phyloP scores from a whole-genome alignment of 2,888 invertebrate genomes.

The Ditylenchus weischeri region DNA sequence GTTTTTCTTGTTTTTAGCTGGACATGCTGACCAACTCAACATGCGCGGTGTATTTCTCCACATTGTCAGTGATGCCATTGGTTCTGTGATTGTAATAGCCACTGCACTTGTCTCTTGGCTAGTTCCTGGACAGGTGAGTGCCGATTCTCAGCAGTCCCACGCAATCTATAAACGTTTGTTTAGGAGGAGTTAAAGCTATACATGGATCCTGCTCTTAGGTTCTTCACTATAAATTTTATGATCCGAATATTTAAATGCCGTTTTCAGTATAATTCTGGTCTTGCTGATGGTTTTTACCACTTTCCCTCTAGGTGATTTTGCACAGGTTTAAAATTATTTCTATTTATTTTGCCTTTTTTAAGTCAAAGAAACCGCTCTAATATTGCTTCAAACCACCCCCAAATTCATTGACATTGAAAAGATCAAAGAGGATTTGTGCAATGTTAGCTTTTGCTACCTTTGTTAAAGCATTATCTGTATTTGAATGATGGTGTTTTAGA shows the following conservation, averaged over 20 bases:
- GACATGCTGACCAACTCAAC: constrained; percentile 78
- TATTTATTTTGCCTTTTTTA: constrained; percentile 15
- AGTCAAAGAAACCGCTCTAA: constrained; percentile 86
- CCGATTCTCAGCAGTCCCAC: too few relatives aligned
- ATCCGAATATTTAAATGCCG: neutral
- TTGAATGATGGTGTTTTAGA: constrained; percentile 45
- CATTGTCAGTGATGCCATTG: constrained; percentile 79
- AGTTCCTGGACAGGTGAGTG: constrained; percentile 56
- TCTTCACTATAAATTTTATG: neutral
- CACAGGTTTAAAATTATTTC: neutral
- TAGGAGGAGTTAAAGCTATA: constrained; percentile 66
- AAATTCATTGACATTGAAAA: constrained; percentile 79
- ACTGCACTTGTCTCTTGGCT: constrained; percentile 73
- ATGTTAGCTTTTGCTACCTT: constrained; percentile 29
- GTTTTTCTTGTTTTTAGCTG: constrained; percentile 18
- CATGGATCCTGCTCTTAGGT: constrained; percentile 73
- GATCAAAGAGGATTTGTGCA: constrained; percentile 42
- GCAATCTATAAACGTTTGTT: constrained; percentile 27
- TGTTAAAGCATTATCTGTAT: neutral
- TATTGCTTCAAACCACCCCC: constrained; percentile 94
- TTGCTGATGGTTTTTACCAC: constrained; percentile 63
- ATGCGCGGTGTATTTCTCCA: constrained; percentile 99
- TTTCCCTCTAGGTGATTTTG: constrained; percentile 57
- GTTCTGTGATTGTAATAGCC: constrained; percentile 83
- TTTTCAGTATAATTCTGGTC: constrained; percentile 71